Evolutionary conservation across 2,797 vertebrate genomes (phyloP).

Genomic region (Dromococcyx pavoninus): DNA sequence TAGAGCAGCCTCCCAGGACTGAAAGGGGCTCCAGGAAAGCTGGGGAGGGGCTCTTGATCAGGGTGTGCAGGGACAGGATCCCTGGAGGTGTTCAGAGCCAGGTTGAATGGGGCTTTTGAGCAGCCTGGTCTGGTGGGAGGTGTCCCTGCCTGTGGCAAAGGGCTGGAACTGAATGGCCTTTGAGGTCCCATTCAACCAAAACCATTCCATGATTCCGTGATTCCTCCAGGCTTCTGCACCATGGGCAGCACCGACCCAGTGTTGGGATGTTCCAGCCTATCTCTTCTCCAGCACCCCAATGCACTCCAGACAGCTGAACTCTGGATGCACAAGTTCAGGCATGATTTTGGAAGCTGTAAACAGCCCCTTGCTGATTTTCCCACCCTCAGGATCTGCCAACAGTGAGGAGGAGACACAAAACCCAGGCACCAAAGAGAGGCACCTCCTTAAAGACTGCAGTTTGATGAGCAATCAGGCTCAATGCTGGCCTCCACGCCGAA

Average conservation of each 20-base stretch:
- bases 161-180: too few species aligned
- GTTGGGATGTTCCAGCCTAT: not conserved
- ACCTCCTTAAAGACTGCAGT: not conserved
- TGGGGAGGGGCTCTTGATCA: too few species aligned
- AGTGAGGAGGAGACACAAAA: not conserved
- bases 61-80: too few species aligned
- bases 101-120: too few species aligned
- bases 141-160: too few species aligned
- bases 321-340: not conserved
- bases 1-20: too few species aligned
- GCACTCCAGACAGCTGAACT: not conserved
- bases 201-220: too few species aligned
- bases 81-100: too few species aligned
- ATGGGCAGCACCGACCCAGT: not conserved
- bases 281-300: rapidly evolving
- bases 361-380: not conserved
- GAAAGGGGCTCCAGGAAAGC: too few species aligned
- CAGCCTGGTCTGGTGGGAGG: too few species aligned
- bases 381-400: not conserved
- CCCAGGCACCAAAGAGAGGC: not conserved
- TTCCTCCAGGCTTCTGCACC: not conserved
- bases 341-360: not conserved
- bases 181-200: too few species aligned
- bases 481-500: not conserved
- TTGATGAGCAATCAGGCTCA: constrained; percentile 60